Base-by-base conservation (phyloP, 2,888 invertebrate species). In the Eupsilia transversa region DNA sequence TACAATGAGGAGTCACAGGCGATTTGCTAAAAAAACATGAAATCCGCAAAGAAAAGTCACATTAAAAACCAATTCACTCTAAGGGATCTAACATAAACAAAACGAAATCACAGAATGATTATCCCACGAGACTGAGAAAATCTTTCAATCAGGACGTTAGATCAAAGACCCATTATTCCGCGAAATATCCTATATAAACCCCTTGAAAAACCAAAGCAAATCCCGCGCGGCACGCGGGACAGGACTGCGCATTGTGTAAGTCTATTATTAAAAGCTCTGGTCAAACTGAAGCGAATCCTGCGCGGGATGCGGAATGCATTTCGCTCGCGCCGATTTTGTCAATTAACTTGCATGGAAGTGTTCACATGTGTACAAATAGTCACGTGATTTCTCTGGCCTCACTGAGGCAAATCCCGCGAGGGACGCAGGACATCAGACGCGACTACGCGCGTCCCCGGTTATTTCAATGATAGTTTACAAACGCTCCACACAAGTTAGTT, bases 111-210 rank as follows among this genome's bases (percentile, higher is more conserved):
- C 49, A 38, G 20, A 61, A 46, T 41, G n/a, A 38, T 74, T 38
- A 14, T 49, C n/a, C 33, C n/a, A 14, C 33, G 41, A 56, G 10
- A 35, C 41, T 30, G 14, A 65, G 23, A 60, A 33, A 46, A 54
- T 54, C 38, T 57, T 54, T 38, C 3, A 64, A 66, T 61, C 69
- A 57, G 27, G n/a, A 59, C 43, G 43, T 49, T 23, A 54, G 46
- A 79, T 79, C 69, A 75, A 66, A 71, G 63, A 38, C 23, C 20
- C 41, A 71, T 59, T 61, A 57, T 81, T 59, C 66, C 2, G 12
- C 10, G 33, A 63, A 72, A 67, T 52, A n/a, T 20, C 17, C 2
- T 52, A 12, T 17, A 35, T 17, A 35, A 65, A 65, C n/a, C n/a
- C 33, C 10, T 35, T 33, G 7, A 2, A 46, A 23, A 6, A 65